phyloP scores from a whole-genome alignment of 2,888 invertebrate genomes.

The Agrochola litura region DNA sequence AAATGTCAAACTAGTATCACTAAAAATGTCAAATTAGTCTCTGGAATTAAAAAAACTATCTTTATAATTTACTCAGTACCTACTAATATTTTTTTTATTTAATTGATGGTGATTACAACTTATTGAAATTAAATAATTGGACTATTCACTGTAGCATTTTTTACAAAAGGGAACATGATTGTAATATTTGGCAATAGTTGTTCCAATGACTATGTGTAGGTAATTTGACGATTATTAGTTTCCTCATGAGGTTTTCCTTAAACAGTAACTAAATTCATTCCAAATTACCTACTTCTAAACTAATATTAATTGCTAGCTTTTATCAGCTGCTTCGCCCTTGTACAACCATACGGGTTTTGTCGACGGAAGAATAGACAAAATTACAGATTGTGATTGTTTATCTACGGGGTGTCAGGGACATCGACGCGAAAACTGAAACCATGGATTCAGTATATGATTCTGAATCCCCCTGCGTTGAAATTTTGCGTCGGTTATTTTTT shows the following conservation, averaged over 20 bases:
- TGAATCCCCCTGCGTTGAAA: too few relatives aligned
- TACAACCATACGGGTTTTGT: too few relatives aligned
- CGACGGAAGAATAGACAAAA: too few relatives aligned
- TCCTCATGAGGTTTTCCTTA: slow-evolving; percentile 22
- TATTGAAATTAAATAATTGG: neutral
- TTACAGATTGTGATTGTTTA: too few relatives aligned
- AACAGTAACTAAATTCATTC: neutral
- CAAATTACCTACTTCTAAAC: neutral
- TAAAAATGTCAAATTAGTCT: too few relatives aligned
- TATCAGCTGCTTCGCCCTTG: neutral
- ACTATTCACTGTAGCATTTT: neutral
- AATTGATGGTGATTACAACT: neutral
- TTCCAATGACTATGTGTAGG: neutral
- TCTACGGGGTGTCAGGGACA: too few relatives aligned
- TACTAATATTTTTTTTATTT: neutral
- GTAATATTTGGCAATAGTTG: neutral
- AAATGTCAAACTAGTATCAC: too few relatives aligned
- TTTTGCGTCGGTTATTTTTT: too few relatives aligned
- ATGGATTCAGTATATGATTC: too few relatives aligned
- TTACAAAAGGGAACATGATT: neutral
- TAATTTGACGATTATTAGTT: slow-evolving; percentile 1
- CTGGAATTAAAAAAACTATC: too few relatives aligned
- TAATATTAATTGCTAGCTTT: neutral
- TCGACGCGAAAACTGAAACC: too few relatives aligned
- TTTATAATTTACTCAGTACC: neutral